Percentiles rank a stretch among this genome's conserved stretches.
Conservation (phyloP, 1,140 invertebrate species). For the Littorina saxatilis region DNA sequence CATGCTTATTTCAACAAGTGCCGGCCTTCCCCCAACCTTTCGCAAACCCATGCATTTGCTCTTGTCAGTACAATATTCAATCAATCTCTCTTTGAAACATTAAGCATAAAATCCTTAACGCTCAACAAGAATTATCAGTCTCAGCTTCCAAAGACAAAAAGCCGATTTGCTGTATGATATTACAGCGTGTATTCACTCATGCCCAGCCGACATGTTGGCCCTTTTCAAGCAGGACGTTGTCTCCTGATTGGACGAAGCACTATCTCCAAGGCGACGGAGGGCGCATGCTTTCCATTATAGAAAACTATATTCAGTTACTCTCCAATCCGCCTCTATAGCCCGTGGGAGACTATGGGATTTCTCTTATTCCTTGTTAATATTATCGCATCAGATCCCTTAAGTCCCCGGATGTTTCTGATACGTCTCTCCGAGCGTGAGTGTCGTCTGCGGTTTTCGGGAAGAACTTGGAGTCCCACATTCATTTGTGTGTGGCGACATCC, state of each 20-base stretch:
- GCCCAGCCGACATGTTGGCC: neutral
- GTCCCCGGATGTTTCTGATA: slow-evolving; percentile 33
- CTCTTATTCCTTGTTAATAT: slow-evolving; percentile 38
- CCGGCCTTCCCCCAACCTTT: too few species aligned
- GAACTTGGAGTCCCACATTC: neutral
- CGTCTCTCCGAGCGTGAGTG: slow-evolving; percentile 1
- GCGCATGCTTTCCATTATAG: slow-evolving; percentile 40
- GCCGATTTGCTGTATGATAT: too few species aligned
- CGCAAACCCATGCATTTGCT: too few species aligned
- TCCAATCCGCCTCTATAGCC: neutral
- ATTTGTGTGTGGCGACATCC: neutral
- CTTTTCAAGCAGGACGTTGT: neutral
- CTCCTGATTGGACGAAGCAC: neutral
- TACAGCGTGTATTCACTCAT: too few species aligned
- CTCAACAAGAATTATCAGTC: too few species aligned
- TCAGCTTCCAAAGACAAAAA: too few species aligned
- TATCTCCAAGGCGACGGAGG: slow-evolving; percentile 23
- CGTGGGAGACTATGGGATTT: slow-evolving; percentile 30
- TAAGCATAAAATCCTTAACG: too few species aligned
- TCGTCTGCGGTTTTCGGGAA: neutral
- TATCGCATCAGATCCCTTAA: slow-evolving; percentile 21
- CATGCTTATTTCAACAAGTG: too few species aligned
- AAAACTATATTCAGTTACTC: slow-evolving; percentile 41
- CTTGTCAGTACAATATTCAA: too few species aligned
- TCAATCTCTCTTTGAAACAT: too few species aligned